Evolutionary conservation across 2,797 vertebrate species (phyloP), one percentile per base, ranked within the genome.

Genomic region (Lithobates sylvaticus): DNA sequence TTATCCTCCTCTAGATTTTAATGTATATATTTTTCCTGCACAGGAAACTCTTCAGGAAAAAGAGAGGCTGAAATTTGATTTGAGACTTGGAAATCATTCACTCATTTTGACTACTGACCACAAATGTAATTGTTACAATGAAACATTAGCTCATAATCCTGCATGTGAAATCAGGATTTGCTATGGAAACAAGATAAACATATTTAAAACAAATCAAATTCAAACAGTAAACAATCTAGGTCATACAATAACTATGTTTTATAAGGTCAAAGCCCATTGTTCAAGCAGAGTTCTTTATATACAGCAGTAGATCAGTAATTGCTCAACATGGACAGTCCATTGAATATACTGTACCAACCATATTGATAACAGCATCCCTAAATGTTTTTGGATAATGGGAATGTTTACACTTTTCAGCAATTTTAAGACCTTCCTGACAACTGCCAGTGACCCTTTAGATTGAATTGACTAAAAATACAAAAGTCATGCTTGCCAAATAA

Each of bases 151-250:
- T 80, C 77, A 80, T 85, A 75, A 54, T n/a, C 34, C 67, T 72
- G 76, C 34, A 77, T 27, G 83, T 78, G 76, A 84, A 78, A 72
- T 78, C 68, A 64, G 2, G 83, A 78, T 44, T 73, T 72, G 36
- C 83, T 71, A 84, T 84, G 68, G 83, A 84, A 84, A 84, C 83
- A 50, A 78, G 27, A 78, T 61, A 84, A 84, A 84, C 76, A 78
- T 78, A 44, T 72, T 78, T 29, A 61, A n/a, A 39, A 75, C 76
- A 85, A 74, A 78, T 10, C 61, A 75, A 50, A 36, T 75, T 75
- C 12, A 65, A 78, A 78, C 50, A 79, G 70, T 74, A 85, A 80
- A 74, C 71, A 67, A 50, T 65, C 27, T 69, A 27, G 71, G 54
- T 85, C 54, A 78, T 47, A 29, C 32, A 68, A 69, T 65, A 68